Percentiles rank a stretch among this genome's conserved stretches.
These are phyloP conservation scores for Ptychodera flava DNA, from an alignment of 35 echinoderm and acorn worm species.

Conservation along the genomic window DNA sequence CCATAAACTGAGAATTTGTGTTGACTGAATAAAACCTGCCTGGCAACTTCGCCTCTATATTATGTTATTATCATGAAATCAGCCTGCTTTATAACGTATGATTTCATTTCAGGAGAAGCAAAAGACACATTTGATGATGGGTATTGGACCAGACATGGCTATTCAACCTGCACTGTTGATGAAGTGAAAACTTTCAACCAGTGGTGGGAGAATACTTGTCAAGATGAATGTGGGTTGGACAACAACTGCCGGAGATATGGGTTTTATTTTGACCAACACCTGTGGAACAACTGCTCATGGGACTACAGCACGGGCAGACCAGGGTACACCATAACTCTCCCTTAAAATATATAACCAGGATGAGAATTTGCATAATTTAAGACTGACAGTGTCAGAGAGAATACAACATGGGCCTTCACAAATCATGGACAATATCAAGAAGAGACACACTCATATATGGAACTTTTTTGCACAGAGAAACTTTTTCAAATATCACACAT, in stretches of 20 bases:
- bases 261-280: constrained; percentile 61
- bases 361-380: background rate
- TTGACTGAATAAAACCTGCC: too few relatives aligned
- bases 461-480: too few relatives aligned
- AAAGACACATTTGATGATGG: constrained; percentile 28
- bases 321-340: constrained; percentile 52
- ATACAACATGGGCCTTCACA: too few relatives aligned
- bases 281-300: constrained; percentile 95
- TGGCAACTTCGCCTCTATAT: too few relatives aligned
- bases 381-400: too few relatives aligned
- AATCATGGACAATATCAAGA: too few relatives aligned
- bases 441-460: too few relatives aligned
- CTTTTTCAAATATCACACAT: too few relatives aligned
- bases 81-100: too few relatives aligned
- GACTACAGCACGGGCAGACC: constrained; percentile 37
- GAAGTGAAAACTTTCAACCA: constrained; percentile 51
- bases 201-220: constrained; percentile 52
- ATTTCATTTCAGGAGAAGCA: constrained; percentile 43
- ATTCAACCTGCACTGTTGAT: constrained; percentile 56
- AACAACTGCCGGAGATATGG: constrained; percentile 76
- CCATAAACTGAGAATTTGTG: too few relatives aligned
- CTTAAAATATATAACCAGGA: constrained; percentile 9
- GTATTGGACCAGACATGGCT: constrained; percentile 78
- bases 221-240: constrained; percentile 46
- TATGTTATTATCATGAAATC: too few relatives aligned